These are phyloP conservation scores for Desmodus rotundus DNA, from an alignment of 2,113 vertebrate genomes.

Conservation along the genomic window DNA sequence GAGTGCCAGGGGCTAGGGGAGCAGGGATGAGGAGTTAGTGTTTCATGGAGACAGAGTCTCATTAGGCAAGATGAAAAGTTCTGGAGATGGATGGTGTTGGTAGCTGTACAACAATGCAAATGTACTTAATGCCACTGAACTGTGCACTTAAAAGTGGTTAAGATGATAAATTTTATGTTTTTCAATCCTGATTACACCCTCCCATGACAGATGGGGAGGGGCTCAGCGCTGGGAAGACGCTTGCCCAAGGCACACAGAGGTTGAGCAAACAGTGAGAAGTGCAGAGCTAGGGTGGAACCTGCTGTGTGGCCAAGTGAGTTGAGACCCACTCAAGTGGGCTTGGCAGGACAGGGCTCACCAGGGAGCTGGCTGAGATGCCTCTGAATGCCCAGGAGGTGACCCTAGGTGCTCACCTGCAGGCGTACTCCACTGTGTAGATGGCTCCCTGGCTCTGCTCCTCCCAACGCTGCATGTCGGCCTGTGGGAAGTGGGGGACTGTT, in stretches of 20 bases:
- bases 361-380: background rate
- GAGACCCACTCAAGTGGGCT: no score
- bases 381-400: background rate
- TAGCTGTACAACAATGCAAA: background rate
- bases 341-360: background rate
- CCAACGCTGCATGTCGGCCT: conserved; percentile 98
- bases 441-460: conserved; percentile 98
- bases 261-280: background rate
- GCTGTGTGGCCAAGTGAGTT: background rate
- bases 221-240: background rate
- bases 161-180: background rate
- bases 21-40: background rate
- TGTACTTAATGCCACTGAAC: background rate
- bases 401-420: conserved; percentile 88
- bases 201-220: background rate
- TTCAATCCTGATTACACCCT: background rate
- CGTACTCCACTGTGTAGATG: conserved; percentile 96
- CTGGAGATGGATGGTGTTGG: background rate
- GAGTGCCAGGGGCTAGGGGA: background rate
- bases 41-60: background rate
- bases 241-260: background rate
- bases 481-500: background rate
- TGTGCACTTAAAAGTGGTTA: background rate
- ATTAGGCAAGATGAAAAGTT: background rate
- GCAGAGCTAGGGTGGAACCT: background rate